Percentiles rank a stretch among this genome's conserved stretches.
Evolutionary conservation across 2,888 invertebrate species (phyloP).

Genomic region (Limenitis camilla): DNA sequence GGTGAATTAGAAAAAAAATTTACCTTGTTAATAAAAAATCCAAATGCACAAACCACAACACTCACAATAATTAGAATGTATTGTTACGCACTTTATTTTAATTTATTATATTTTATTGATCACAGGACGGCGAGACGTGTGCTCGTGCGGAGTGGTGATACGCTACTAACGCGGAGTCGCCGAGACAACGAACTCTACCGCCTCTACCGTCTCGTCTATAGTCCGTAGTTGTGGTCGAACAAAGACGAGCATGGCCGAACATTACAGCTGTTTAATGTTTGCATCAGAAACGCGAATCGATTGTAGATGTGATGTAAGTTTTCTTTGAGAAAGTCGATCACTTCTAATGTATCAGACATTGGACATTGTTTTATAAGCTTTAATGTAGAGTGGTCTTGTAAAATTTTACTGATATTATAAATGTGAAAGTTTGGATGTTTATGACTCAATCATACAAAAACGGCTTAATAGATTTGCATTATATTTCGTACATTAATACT

Average conservation of each 20-base stretch:
- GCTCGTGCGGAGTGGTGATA: slow-evolving; percentile 26
- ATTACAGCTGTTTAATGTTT: slow-evolving; percentile 69
- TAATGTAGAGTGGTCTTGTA: no score
- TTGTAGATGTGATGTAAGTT: slow-evolving; percentile 47
- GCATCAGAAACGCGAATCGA: slow-evolving; percentile 57
- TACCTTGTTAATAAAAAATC: slow-evolving; percentile 7
- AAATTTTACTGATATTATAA: no score
- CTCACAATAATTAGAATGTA: slow-evolving; percentile 33
- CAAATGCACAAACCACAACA: slow-evolving; percentile 22
- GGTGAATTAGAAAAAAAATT: neutral
- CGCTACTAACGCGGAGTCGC: slow-evolving; percentile 38
- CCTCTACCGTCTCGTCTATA: slow-evolving; percentile 33
- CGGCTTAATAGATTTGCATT: no score
- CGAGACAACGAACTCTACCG: slow-evolving; percentile 46
- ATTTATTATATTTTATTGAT: slow-evolving; percentile 32
- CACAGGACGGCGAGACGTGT: slow-evolving; percentile 29
- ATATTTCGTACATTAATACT: no score
- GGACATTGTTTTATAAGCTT: neutral
- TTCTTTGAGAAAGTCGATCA: slow-evolving; percentile 1
- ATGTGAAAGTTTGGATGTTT: no score
- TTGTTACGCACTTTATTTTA: slow-evolving; percentile 25
- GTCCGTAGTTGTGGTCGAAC: slow-evolving; percentile 37
- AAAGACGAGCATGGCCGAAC: slow-evolving; percentile 50
- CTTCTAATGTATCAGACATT: neutral
- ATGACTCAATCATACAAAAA: no score